Evolutionary conservation across 2,888 invertebrate genomes (phyloP).

Genomic region (Xanthia icteritia): DNA sequence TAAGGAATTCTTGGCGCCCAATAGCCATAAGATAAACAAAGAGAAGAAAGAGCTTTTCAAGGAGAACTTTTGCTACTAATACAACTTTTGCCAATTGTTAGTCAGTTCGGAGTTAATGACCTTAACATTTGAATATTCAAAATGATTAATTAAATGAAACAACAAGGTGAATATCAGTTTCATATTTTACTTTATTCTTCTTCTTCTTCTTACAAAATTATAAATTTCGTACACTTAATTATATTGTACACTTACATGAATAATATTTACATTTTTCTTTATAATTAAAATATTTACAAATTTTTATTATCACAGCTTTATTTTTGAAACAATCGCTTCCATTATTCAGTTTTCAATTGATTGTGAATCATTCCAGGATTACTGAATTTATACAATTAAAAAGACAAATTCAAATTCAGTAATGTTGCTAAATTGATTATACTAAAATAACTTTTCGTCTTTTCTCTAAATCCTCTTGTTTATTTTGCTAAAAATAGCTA

Average conservation of each 20-base stretch:
- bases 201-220: slow-evolving; percentile 26
- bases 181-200: slow-evolving; percentile 38
- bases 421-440: background rate
- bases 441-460: background rate
- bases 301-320: slow-evolving; percentile 56
- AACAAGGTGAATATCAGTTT: background rate
- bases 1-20: no score
- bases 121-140: background rate
- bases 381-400: background rate
- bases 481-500: slow-evolving; percentile 3
- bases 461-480: slow-evolving; percentile 14
- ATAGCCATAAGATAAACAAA: no score
- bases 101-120: no score
- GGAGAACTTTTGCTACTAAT: no score
- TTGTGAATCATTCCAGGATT: slow-evolving; percentile 3
- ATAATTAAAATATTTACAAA: slow-evolving; percentile 44
- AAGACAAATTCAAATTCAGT: background rate
- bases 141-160: slow-evolving; percentile 30
- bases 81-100: no score
- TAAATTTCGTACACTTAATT: slow-evolving; percentile 18
- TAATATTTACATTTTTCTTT: slow-evolving; percentile 39
- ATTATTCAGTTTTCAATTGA: slow-evolving; percentile 10
- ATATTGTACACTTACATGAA: slow-evolving; percentile 13
- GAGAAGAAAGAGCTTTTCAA: no score
- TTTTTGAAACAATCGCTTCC: slow-evolving; percentile 57